A percentile compares a stretch with the other conserved stretches of the same genome.
These are phyloP conservation scores for Upupa epops DNA, from an alignment of 2,113 vertebrate genomes.

Conservation along the genomic window DNA sequence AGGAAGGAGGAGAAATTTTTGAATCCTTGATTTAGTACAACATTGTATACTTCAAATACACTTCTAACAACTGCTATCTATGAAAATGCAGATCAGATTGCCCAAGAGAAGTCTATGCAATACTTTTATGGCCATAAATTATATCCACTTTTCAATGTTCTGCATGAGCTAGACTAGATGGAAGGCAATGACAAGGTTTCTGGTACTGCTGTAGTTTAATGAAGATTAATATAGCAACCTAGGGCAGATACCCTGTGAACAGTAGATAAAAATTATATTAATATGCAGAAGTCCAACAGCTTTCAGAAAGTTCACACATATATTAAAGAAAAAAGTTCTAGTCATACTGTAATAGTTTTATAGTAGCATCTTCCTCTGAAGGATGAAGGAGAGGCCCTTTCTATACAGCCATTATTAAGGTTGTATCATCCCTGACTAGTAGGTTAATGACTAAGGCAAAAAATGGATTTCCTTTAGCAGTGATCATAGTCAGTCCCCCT, in stretches of 20 bases:
- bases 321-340: neutral
- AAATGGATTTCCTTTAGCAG: neutral
- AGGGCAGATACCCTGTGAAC: neutral
- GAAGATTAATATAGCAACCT: slow-evolving; percentile 21
- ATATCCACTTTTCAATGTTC: neutral
- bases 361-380: neutral
- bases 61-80: neutral
- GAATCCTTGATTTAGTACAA: neutral
- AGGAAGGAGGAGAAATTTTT: neutral
- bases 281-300: neutral
- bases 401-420: neutral
- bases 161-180: neutral
- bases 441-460: neutral
- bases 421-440: neutral
- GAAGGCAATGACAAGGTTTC: neutral
- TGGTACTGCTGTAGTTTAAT: neutral
- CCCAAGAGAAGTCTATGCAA: neutral
- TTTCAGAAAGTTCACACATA: neutral
- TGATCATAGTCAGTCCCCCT: neutral
- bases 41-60: neutral
- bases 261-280: neutral
- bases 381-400: neutral
- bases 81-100: neutral
- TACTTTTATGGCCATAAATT: neutral
- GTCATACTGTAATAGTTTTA: neutral